Evolutionary conservation across 2,888 invertebrate species (phyloP), one percentile per base, ranked within the genome.

Genomic region (Limnephilus lunatus): DNA sequence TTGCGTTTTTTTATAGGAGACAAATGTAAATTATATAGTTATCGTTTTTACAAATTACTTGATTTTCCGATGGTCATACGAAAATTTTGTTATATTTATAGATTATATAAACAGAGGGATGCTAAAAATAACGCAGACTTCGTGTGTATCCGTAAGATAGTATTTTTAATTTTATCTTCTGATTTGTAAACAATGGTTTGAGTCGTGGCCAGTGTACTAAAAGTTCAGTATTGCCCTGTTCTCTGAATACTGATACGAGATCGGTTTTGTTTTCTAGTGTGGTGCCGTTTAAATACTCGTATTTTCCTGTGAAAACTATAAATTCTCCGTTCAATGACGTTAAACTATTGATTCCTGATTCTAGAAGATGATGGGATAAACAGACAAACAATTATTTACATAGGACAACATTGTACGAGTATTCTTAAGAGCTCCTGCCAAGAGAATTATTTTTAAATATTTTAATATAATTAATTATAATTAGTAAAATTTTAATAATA

Each of bases 191-290:
- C 83, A 83, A 39, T 32, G 83, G 32, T 9, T 15, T 9, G 39
- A 9, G 32, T 39, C 83, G 83, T 39, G 39, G 35, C 35, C 35
- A 39, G 39, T 83, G 35, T 83, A 35, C 25, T 83, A 83, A 83
- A 83, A 83, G 11, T 35, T 35, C 35, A 83, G 15, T 32, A 15
- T 19, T n/a, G 11, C 35, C 35, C 25, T 35, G 35, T n/a, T 35
- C 83, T 35, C 25, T 39, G 83, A 83, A 83, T 83, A 83, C 83
- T 39, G 83, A 83, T 83, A 32, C 9, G 9, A 39, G 35, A 83
- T 83, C 35, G 35, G 83, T 19, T 35, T 83, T 83, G 35, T 83
- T 83, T 35, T 83, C 83, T 83, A 83, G 25, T n/a, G 83, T 83
- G 83, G 25, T 39, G 35, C 25, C 25, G n/a, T 83, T 35, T 83